A percentile compares a stretch with the other conserved stretches of the same genome.
Conservation (phyloP, 2,113 vertebrate species). For the Myotis davidii region DNA sequence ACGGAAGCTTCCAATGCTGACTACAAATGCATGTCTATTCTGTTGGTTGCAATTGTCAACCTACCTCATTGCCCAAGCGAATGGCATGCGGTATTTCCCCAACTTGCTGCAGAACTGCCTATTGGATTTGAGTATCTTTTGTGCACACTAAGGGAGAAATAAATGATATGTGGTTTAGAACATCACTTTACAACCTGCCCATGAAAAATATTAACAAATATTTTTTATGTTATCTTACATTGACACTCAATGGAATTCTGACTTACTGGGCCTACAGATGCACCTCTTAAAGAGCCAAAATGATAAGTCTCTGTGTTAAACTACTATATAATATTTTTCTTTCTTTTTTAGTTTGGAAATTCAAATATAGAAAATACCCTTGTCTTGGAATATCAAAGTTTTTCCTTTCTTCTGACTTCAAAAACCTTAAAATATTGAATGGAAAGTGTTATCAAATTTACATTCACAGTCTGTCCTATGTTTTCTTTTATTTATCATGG, state of each 20-base stretch:
- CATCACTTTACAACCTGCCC: neutral
- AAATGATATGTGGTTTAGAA: conserved; percentile 53
- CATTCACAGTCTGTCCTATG: neutral
- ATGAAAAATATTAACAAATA: neutral
- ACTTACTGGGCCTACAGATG: neutral
- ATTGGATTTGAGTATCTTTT: conserved; percentile 96
- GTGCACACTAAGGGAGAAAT: conserved; percentile 88
- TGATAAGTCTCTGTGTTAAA: neutral
- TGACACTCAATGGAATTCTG: neutral
- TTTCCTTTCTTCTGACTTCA: neutral
- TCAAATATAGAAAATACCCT: neutral
- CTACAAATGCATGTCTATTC: neutral
- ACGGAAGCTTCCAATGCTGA: neutral
- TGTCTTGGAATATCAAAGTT: neutral
- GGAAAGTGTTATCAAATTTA: conserved; percentile 3
- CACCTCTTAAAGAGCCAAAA: neutral
- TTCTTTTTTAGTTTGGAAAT: conserved; percentile 22
- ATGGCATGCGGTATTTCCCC: conserved; percentile 98
- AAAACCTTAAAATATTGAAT: neutral
- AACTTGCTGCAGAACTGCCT: conserved; percentile 97
- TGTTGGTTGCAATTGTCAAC: conserved; percentile 54
- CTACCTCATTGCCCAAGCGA: conserved; percentile 98
- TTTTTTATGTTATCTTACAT: neutral
- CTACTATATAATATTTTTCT: neutral
- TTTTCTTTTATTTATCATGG: neutral